Percentiles rank a stretch among this genome's conserved stretches.
Evolutionary conservation across 2,797 vertebrate genomes (phyloP).

Genomic region (Adelosebastes latens): DNA sequence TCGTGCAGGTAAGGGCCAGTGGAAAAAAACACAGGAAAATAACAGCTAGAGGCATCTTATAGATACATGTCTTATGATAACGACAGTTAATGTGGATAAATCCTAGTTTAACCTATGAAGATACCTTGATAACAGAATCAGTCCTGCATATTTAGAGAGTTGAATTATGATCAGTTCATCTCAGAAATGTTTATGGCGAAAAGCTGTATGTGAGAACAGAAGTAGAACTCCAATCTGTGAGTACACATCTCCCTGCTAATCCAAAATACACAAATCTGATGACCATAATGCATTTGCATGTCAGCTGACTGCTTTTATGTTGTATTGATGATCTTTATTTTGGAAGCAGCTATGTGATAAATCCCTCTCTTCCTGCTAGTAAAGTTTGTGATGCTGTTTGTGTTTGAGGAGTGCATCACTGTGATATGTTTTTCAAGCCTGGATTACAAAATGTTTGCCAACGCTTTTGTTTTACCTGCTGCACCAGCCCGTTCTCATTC

Average conservation of each 20-base stretch:
- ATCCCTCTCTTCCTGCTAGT: neutral
- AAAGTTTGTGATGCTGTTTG: neutral
- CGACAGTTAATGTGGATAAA: neutral
- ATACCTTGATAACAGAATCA: neutral
- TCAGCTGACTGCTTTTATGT: neutral
- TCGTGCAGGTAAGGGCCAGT: slow-evolving; percentile 90
- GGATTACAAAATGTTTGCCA: neutral
- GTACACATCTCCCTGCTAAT: slow-evolving; percentile 4
- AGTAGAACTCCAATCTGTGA: slow-evolving; percentile 22
- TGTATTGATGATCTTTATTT: neutral
- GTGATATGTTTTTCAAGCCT: neutral
- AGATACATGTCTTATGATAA: neutral
- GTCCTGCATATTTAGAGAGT: neutral
- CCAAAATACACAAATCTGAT: neutral
- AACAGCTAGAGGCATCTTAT: neutral
- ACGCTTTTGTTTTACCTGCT: neutral
- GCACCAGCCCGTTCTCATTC: neutral
- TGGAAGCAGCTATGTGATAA: neutral
- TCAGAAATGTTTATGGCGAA: neutral
- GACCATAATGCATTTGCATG: slow-evolving; percentile 15
- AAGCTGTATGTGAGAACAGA: neutral
- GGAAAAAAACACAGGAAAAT: too few species aligned
- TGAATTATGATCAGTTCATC: neutral
- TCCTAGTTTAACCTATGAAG: neutral
- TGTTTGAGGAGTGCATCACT: neutral